Evolutionary conservation across 2,113 vertebrate species (phyloP), one percentile per base, ranked within the genome.

Genomic region (Mungos mungo): DNA sequence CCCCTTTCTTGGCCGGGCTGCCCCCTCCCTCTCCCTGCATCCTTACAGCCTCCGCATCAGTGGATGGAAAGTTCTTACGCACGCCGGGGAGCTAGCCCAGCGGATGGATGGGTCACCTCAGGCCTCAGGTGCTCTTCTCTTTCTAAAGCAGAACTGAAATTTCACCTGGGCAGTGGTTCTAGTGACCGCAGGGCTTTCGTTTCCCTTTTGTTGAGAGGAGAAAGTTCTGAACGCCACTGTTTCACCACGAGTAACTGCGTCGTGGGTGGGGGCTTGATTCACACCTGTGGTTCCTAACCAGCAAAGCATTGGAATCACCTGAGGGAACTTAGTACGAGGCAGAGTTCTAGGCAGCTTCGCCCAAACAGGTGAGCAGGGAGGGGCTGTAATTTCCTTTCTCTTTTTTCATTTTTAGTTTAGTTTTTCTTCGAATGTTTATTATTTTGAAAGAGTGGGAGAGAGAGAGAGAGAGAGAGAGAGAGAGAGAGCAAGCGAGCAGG

Each of bases 141-240:
- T 96, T 93, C 60, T 90, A 80, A 97, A 97, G 90, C 88, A 95
- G 97, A 98, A 98, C 71, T 52, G 95, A 98, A 88, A 97, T 50
- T 82, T 93, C 85, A 95, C 91, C 88, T 87, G 91, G 38, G 54
- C 82, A 89, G 71, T 95, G 66, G 79, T 72, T 90, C 23, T 63
- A 76, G 80, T 7, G 19, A 90, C 57, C 93, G 47, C 84, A 90
- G 80, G 80, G 84, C 81, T 98, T 93, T 96, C 97, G 52, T 63
- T 98, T 98, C 97, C 94, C 94, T 91, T 94, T 96, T 65, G 60
- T 45, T 72, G 12, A 31, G 65, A 74, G 60, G 85, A 97, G 91
- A 96, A 96, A 93, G 88, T 79, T 38, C 71, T 54, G 76, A 96
- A 83, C 31, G 5, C 11, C 47, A 2, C 25, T 25, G 76, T 41